A percentile compares a stretch with the other conserved stretches of the same genome.
Conservation (phyloP, 2,113 vertebrate species). For the Synodontis membranacea region DNA sequence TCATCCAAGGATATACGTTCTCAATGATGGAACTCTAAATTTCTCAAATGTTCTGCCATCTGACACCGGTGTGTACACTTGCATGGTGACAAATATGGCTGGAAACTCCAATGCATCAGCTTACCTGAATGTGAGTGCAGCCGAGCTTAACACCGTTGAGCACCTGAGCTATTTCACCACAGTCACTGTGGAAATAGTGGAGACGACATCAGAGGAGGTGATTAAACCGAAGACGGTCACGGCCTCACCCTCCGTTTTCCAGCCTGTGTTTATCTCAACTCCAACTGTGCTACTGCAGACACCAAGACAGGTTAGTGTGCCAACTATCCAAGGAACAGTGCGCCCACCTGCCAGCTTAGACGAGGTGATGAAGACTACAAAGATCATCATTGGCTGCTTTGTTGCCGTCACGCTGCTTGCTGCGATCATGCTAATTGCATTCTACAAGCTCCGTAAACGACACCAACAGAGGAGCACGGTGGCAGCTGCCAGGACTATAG, state of each 20-base stretch:
- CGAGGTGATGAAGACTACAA: constrained; percentile 98
- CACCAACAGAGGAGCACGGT: constrained; percentile 95
- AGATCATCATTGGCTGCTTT: constrained; percentile 99
- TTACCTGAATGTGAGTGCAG: constrained; percentile 94
- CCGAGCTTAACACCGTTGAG: constrained; percentile 93
- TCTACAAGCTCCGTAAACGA: constrained; percentile 96
- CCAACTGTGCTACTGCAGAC: constrained; percentile 91
- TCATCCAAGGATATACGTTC: constrained; percentile 88
- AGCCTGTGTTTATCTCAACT: constrained; percentile 93
- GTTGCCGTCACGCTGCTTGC: constrained; percentile 94
- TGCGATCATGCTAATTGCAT: constrained; percentile 94
- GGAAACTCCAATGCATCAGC: constrained; percentile 96
- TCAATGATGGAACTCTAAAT: constrained; percentile 93
- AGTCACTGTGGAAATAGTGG: constrained; percentile 91
- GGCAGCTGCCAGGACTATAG: constrained; percentile 86
- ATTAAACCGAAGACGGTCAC: constrained; percentile 89
- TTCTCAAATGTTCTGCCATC: constrained; percentile 88
- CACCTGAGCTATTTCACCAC: constrained; percentile 97
- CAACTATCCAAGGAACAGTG: constrained; percentile 78
- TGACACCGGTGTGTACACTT: constrained; percentile 93
- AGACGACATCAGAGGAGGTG: constrained; percentile 84
- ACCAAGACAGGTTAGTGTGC: constrained; percentile 82
- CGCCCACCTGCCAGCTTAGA: constrained; percentile 88
- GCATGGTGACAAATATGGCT: constrained; percentile 98
- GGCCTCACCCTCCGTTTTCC: constrained; percentile 89